These are phyloP conservation scores for Bedellia somnulentella DNA, from an alignment of 2,888 invertebrate genomes.

Conservation along the genomic window DNA sequence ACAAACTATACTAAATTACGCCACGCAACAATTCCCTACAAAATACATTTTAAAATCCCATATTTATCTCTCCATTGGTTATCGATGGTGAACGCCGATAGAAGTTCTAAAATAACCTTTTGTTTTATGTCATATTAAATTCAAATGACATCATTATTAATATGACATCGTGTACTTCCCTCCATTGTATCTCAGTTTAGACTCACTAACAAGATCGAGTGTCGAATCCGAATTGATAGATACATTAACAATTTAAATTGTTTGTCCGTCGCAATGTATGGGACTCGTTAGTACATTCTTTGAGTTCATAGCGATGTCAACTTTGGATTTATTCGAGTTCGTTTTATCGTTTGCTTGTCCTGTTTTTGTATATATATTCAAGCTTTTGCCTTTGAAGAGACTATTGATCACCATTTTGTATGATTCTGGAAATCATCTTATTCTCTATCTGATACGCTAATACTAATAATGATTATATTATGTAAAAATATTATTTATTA, in stretches of 20 bases:
- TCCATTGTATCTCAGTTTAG: background rate
- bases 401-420: background rate
- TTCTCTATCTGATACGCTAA: background rate
- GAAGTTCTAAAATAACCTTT: background rate
- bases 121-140: background rate
- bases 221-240: conserved; percentile 28
- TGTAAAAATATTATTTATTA: background rate
- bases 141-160: background rate
- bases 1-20: too few species aligned
- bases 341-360: background rate
- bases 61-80: background rate
- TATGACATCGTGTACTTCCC: background rate
- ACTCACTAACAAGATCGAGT: conserved; percentile 6
- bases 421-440: background rate
- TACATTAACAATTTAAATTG: conserved; percentile 29
- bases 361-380: conserved; percentile 1
- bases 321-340: conserved; percentile 8
- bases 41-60: conserved; percentile 5
- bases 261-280: conserved; percentile 12
- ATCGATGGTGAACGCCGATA: background rate
- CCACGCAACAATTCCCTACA: conserved; percentile 1
- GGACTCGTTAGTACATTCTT: conserved; percentile 14
- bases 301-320: conserved; percentile 6
- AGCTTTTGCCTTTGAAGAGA: background rate
- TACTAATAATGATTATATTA: background rate